Evolutionary conservation across 1,140 invertebrate genomes (phyloP).

Genomic region (Atta cephalotes): DNA sequence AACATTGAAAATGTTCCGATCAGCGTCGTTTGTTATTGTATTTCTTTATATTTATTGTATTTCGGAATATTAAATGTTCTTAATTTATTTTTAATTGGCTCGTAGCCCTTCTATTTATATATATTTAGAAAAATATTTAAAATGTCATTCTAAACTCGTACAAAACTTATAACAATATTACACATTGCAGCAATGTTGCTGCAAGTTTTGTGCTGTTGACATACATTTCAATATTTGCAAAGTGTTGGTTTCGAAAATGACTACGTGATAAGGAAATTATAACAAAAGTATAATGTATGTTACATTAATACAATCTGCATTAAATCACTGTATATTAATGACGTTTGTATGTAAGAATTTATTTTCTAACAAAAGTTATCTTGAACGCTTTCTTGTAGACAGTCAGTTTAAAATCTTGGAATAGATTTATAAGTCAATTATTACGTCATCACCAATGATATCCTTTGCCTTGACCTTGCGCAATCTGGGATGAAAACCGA

Average conservation of each 20-base stretch:
- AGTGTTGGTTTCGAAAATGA: neutral
- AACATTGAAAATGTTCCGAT: too few relatives aligned
- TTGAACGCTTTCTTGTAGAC: neutral
- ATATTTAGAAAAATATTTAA: neutral
- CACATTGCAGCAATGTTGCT: too few relatives aligned
- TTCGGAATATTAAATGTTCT: too few relatives aligned
- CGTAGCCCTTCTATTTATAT: too few relatives aligned
- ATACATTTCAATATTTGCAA: neutral
- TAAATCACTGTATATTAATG: neutral
- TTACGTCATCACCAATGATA: neutral
- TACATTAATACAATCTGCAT: neutral
- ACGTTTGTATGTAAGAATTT: neutral
- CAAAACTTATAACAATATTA: too few relatives aligned
- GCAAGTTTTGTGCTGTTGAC: too few relatives aligned
- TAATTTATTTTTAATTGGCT: too few relatives aligned
- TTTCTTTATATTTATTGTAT: too few relatives aligned
- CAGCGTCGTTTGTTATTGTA: too few relatives aligned
- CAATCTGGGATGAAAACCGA: neutral
- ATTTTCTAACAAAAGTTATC: conserved; percentile 5
- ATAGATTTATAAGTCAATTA: neutral
- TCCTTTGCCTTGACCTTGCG: neutral
- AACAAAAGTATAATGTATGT: neutral
- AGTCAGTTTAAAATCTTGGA: neutral
- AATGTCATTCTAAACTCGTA: neutral
- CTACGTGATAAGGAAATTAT: neutral